phyloP scores from a whole-genome alignment of 2,797 vertebrate genomes.

The Mus spretus region DNA sequence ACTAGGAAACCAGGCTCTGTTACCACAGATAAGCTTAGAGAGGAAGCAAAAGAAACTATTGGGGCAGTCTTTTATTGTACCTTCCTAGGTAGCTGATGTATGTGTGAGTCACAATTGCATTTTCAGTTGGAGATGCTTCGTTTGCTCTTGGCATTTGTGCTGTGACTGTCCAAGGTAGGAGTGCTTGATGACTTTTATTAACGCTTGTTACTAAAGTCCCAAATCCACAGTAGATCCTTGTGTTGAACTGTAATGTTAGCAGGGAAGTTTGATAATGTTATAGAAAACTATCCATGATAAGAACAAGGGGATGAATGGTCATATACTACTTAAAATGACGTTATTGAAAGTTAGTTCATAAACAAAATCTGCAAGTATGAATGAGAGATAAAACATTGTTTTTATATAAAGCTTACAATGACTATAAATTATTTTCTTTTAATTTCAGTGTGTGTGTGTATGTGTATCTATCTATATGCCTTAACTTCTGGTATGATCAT shows the following conservation, averaged over 20 bases:
- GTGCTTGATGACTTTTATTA: slow-evolving; percentile 51
- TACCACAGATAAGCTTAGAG: background rate
- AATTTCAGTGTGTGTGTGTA: background rate
- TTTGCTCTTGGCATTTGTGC: slow-evolving; percentile 46
- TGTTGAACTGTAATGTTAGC: slow-evolving; percentile 24
- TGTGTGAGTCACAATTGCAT: slow-evolving; percentile 45
- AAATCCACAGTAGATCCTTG: slow-evolving; percentile 30
- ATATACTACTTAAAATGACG: slow-evolving; percentile 15
- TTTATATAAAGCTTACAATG: slow-evolving; percentile 35
- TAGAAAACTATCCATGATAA: background rate
- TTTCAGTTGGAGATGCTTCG: slow-evolving; percentile 54
- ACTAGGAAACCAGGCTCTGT: background rate
- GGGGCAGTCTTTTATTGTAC: slow-evolving; percentile 11
- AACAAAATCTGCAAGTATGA: slow-evolving; percentile 4
- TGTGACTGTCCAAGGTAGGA: background rate
- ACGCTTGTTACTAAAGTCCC: slow-evolving; percentile 15
- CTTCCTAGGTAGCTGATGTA: slow-evolving; percentile 1
- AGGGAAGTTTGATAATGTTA: slow-evolving; percentile 17
- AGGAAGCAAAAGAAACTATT: slow-evolving; percentile 20
- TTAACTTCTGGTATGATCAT: slow-evolving; percentile 19
- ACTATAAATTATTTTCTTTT: background rate
- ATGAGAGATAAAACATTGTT: slow-evolving; percentile 7
- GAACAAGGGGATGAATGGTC: background rate
- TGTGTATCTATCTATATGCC: background rate
- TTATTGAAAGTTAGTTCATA: slow-evolving; percentile 52